Percentiles rank a stretch among this genome's conserved stretches.
These are phyloP conservation scores for Mylabris sibirica DNA, from an alignment of 2,888 invertebrate genomes.

Conservation along the genomic window DNA sequence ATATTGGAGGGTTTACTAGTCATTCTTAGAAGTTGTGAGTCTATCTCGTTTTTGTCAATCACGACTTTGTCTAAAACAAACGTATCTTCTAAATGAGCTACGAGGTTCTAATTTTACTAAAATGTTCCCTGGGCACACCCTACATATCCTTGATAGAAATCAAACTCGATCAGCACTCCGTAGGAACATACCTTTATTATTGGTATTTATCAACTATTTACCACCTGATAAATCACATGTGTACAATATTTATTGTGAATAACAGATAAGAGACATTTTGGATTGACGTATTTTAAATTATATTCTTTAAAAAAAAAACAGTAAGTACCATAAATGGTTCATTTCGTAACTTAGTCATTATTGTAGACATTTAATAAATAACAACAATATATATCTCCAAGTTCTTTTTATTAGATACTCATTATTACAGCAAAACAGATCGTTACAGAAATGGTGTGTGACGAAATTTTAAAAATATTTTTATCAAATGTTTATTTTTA, in stretches of 20 bases:
- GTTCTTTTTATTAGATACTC: not conserved
- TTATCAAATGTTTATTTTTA: conserved; percentile 1
- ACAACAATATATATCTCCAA: not conserved
- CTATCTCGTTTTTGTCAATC: no score
- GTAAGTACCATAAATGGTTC: not conserved
- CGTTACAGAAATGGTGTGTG: not conserved
- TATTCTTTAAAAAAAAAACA: conserved; percentile 1
- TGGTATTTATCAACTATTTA: conserved; percentile 18
- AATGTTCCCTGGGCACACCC: no score
- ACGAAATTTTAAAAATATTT: not conserved
- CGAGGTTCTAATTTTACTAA: no score
- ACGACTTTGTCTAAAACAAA: no score
- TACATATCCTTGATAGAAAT: not conserved
- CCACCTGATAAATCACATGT: conserved; percentile 27
- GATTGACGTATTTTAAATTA: conserved; percentile 20
- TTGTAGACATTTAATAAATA: not conserved
- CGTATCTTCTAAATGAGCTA: no score
- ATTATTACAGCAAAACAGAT: conserved; percentile 6
- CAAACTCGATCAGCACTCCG: not conserved
- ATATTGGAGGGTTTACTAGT: no score
- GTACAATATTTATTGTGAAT: conserved; percentile 25
- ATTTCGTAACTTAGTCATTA: not conserved
- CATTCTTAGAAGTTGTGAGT: no score
- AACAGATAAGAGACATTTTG: conserved; percentile 20
- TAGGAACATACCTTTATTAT: not conserved